Percentiles rank a stretch among this genome's conserved stretches.
Conservation (phyloP, 2,888 invertebrate species). For the Masnerella sp. region DNA sequence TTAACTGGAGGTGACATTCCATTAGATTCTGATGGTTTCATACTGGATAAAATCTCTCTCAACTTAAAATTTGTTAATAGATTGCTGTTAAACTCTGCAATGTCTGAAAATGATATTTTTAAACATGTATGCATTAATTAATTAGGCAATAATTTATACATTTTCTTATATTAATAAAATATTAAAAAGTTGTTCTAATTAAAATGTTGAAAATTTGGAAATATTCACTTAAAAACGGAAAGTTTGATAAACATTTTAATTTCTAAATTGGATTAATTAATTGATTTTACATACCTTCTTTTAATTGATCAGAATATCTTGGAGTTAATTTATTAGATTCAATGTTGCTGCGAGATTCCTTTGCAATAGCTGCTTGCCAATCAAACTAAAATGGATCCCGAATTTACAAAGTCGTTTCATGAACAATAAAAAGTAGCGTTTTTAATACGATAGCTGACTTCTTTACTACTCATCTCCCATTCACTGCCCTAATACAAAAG, state of each 20-base stretch:
- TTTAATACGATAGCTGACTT: conserved; percentile 7
- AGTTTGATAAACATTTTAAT: no score
- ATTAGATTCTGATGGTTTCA: conserved; percentile 72
- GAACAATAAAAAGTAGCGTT: background rate
- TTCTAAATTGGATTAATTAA: conserved; percentile 1
- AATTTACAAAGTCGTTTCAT: conserved; percentile 47
- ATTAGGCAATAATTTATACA: background rate
- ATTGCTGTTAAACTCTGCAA: conserved; percentile 2
- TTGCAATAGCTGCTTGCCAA: conserved; percentile 64
- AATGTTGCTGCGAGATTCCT: conserved; percentile 63
- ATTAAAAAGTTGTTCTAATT: no score
- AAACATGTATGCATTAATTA: background rate
- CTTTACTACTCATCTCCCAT: conserved; percentile 29
- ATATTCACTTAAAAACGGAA: no score
- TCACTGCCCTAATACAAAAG: conserved; percentile 52
- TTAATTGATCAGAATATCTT: conserved; percentile 67
- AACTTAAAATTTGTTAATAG: conserved; percentile 10
- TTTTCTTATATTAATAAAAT: no score
- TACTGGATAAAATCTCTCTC: conserved; percentile 61
- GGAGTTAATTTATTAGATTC: conserved; percentile 70
- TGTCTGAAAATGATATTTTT: background rate
- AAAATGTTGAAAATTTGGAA: no score
- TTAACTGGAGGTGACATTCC: conserved; percentile 70
- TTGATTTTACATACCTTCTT: conserved; percentile 65
- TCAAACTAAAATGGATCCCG: conserved; percentile 66